Percentiles rank a stretch among this genome's conserved stretches.
Conservation (phyloP, 2,797 vertebrate genomes). For the Clarias fuscus region DNA sequence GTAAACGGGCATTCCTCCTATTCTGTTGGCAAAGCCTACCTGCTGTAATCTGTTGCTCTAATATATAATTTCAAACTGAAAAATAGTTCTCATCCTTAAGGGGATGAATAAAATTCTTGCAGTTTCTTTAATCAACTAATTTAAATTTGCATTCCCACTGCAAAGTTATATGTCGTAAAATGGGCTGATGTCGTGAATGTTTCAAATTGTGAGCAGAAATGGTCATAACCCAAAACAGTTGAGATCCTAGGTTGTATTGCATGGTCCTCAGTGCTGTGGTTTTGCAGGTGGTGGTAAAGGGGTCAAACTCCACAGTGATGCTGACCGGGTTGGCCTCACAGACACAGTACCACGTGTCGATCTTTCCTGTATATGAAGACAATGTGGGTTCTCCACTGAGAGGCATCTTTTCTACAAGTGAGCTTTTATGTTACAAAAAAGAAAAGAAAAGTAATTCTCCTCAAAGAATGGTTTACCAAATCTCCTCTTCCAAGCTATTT, state of each 20-base stretch:
- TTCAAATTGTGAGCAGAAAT: not conserved
- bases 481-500: not conserved
- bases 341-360: conserved; percentile 85
- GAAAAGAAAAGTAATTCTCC: not conserved
- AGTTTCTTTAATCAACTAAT: not conserved
- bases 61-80: too few relatives aligned
- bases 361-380: conserved; percentile 81
- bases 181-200: not conserved
- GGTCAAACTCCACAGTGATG: conserved; percentile 69
- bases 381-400: conserved; percentile 77
- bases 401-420: conserved; percentile 85
- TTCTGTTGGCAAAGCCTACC: too few relatives aligned
- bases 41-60: too few relatives aligned
- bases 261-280: conserved; percentile 7
- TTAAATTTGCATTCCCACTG: not conserved
- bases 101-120: not conserved
- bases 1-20: too few relatives aligned
- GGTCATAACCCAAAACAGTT: not conserved
- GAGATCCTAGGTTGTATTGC: not conserved
- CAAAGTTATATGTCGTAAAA: not conserved
- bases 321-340: conserved; percentile 82
- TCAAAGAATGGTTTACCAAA: conserved; percentile 21
- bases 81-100: too few relatives aligned
- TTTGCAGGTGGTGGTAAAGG: conserved; percentile 81
- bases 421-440: conserved; percentile 51